Percentiles rank a stretch among this genome's conserved stretches.
These are phyloP conservation scores for Drosophila lacertosa DNA, from an alignment of 1,140 invertebrate genomes.

Conservation along the genomic window DNA sequence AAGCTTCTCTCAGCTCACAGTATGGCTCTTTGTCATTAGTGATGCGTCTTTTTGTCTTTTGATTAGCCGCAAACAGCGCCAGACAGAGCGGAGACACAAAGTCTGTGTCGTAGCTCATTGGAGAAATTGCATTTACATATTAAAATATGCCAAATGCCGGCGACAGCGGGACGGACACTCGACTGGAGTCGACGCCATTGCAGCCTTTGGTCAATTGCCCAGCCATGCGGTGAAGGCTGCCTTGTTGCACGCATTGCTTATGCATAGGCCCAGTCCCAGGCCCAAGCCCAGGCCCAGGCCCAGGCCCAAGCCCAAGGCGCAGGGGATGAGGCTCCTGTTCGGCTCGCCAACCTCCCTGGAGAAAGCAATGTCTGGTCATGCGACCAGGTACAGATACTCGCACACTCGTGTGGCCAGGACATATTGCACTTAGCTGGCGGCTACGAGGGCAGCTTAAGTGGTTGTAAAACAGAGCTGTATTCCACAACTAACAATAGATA, in stretches of 20 bases:
- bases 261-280: constrained; percentile 50
- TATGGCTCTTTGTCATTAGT: constrained; percentile 29
- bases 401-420: constrained; percentile 22
- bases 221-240: constrained; percentile 57
- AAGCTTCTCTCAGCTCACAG: not conserved
- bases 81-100: constrained; percentile 46
- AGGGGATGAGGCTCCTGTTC: constrained; percentile 21
- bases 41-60: constrained; percentile 68
- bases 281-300: not conserved
- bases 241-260: constrained; percentile 64
- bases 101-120: constrained; percentile 64
- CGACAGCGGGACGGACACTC: constrained; percentile 22
- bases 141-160: constrained; percentile 76
- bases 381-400: constrained; percentile 42
- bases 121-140: constrained; percentile 82
- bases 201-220: constrained; percentile 66
- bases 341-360: constrained; percentile 39
- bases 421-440: constrained; percentile 32
- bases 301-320: not conserved
- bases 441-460: not conserved
- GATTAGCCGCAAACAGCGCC: constrained; percentile 67
- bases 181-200: constrained; percentile 9
- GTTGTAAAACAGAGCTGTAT: not conserved
- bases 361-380: constrained; percentile 66
- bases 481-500: too few species aligned